A percentile compares a stretch with the other conserved stretches of the same genome.
Evolutionary conservation across 92 coral and sea anemone genomes (phyloP).

Genomic region (Heliopora coerulea): DNA sequence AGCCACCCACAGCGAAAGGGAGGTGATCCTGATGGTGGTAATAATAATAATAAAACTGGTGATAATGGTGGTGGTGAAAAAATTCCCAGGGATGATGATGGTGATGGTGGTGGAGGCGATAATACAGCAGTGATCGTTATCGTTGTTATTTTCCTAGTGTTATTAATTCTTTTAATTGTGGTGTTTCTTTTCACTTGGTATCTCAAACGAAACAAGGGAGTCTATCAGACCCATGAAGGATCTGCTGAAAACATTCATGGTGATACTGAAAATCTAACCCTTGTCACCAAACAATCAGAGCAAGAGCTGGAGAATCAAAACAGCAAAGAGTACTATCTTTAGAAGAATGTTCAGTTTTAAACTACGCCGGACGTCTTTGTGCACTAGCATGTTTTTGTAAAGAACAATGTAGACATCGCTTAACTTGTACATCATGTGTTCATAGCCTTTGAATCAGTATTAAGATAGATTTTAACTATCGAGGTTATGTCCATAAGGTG

Average conservation of each 20-base stretch:
- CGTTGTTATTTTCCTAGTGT: conserved; percentile 29
- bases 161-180: conserved; percentile 15
- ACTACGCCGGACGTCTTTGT: not conserved
- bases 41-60: not conserved
- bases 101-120: conserved; percentile 4
- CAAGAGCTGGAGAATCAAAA: conserved; percentile 27
- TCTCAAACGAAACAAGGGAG: conserved; percentile 40
- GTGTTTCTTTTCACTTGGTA: conserved; percentile 39
- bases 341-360: not conserved
- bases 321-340: conserved; percentile 38
- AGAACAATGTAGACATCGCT: too few relatives aligned
- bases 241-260: conserved; percentile 41
- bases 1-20: not conserved
- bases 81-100: not conserved
- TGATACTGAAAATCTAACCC: conserved; percentile 40
- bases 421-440: too few relatives aligned
- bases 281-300: conserved; percentile 27
- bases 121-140: conserved; percentile 30
- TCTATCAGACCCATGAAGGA: conserved; percentile 41
- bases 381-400: not conserved
- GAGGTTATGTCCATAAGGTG: too few relatives aligned
- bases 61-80: not conserved
- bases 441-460: too few relatives aligned
- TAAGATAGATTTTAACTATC: too few relatives aligned
- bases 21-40: not conserved